Conservation (phyloP, 2,797 vertebrate genomes). For the Gymnothorax reevesii region DNA sequence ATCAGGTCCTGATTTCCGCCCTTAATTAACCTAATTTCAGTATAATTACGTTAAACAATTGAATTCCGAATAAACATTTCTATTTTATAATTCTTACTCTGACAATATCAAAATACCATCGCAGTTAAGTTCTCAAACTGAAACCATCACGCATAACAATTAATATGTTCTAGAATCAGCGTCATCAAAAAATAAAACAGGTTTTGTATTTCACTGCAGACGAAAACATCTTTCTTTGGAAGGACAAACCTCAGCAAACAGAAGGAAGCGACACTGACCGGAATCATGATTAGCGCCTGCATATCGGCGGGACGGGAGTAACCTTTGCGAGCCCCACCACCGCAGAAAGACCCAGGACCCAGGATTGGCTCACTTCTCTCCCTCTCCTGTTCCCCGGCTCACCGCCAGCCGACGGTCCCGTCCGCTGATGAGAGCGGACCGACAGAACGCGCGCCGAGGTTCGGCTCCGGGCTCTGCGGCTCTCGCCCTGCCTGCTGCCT, state of each 20-base stretch:
- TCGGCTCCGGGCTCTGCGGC: neutral
- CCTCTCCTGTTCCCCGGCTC: neutral
- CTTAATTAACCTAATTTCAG: neutral
- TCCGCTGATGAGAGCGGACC: neutral
- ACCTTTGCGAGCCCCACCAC: neutral
- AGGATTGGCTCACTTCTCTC: neutral
- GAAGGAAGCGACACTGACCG: slow-evolving; percentile 4
- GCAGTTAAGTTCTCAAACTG: neutral
- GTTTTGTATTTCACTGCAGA: neutral
- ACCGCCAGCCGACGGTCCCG: neutral
- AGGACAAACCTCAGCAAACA: neutral
- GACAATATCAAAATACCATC: neutral
- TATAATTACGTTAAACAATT: neutral
- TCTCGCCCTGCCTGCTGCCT: neutral
- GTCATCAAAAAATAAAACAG: neutral
- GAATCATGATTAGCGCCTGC: slow-evolving; percentile 23
- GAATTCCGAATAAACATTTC: neutral
- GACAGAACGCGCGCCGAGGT: neutral
- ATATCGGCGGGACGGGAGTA: neutral
- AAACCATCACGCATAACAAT: neutral
- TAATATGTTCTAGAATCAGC: neutral
- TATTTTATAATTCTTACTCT: neutral
- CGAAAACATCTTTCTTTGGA: neutral
- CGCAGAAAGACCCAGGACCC: neutral
- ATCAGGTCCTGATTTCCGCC: too few relatives aligned